Evolutionary conservation across 2,888 invertebrate genomes (phyloP), one percentile per base, ranked within the genome.

Genomic region (Homarus gammarus): DNA sequence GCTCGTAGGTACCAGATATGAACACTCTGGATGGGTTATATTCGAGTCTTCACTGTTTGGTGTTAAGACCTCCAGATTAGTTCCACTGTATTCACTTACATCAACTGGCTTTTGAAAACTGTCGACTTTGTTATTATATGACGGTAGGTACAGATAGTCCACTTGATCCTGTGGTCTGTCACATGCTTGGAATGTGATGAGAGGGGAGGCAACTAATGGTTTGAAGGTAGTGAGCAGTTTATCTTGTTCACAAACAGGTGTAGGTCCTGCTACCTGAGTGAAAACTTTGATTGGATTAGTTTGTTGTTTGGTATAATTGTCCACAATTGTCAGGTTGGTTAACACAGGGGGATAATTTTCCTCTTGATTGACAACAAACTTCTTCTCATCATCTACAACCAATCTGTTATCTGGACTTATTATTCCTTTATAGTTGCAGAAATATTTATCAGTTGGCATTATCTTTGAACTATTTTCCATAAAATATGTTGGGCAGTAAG

Each of bases 1-100:
- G 15, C 64, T 70, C 68, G 56, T 77, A 18, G 68, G 56, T n/a
- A 68, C 51, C 40, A 38, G 84, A 49, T 64, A 68, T 56, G 79
- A 78, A 36, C 70, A 51, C 27, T 49, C 83, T 70, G 81, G 72
- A 44, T 38, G 44, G 27, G 12, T 6, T 36, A 31, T 15, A 6
- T 40, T 15, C n/a, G 1, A 27, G 1, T 40, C 40, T 75, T 75
- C 75, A 44, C 15, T 44, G 15, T 22, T 44, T 8, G 44, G n/a
- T 40, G 44, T 10, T 44, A 31, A n/a, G 40, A 75, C n/a, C 18
- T 44, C 6, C 44, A 44, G 6, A 27, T 22, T 12, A 61, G 27
- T 61, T 27, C 27, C 27, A 2, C 2, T 56, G 6, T 10, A 27
- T 27, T 61, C 27, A 61, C 6, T 27, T 12, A 8, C 44, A 61